Evolutionary conservation across 2,113 vertebrate species (phyloP), one percentile per base, ranked within the genome.

Genomic region (Varanus salvator): DNA sequence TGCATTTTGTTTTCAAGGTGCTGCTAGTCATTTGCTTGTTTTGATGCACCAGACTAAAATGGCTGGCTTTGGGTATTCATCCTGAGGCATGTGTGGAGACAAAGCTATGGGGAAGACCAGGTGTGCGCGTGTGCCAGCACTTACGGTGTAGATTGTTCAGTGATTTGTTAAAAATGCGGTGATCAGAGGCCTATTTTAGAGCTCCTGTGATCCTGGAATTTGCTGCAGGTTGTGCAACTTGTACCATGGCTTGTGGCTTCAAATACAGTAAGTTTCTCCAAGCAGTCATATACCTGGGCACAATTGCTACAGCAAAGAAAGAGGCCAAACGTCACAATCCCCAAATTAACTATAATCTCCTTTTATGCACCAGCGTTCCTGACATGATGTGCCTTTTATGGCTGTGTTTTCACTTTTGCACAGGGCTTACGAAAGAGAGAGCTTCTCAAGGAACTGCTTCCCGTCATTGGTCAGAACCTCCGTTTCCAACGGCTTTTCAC

Each of bases 401-500:
- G 31, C 27, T 80, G 27, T 57, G 87, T 88, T 80, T 91, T 1
- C 64, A 80, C 38, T 94, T 69, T 89, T 90, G 8, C 77, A 72
- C 96, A 99, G 99, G 99, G 99, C 93, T 96, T 99, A 52, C 97
- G 96, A 54, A 99, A 99, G 94, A 97, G 98, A 87, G 98, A 99
- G 75, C 93, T 99, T 64, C 97, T 99, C 81, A 97, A 97, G 92
- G 99, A 99, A 94, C 97, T 99, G 92, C 95, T 99, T 80, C 99
- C 99, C 4, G 98, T 99, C 94, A 99, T 99, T 9, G 99, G 98
- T 14, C 98, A 99, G 95, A 99, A 99, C 96, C 98, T 99, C 90
- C 97, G 98, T n/a, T 99, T 99, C 97, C 99, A 99, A 97, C 98
- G 99, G 94, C 98, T 99, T 91, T 99, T 99, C 97, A 99, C 99